A percentile compares a stretch with the other conserved stretches of the same genome.
Conservation (phyloP, 2,113 vertebrate genomes). For the Panthera leo region DNA sequence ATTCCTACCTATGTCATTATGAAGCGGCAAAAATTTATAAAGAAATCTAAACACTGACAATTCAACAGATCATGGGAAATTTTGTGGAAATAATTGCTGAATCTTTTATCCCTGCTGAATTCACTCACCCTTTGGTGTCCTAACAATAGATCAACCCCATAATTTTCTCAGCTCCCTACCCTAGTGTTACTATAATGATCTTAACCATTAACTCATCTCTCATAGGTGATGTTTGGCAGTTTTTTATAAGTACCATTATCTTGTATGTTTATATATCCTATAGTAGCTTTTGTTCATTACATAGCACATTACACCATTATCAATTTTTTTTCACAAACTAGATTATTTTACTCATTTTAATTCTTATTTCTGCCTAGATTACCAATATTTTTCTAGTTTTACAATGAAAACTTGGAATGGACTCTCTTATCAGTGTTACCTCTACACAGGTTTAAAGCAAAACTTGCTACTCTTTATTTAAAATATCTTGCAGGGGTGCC, state of each 20-base stretch:
- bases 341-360: neutral
- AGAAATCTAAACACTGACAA: neutral
- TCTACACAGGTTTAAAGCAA: neutral
- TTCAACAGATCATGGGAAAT: neutral
- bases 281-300: neutral
- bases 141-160: neutral
- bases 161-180: neutral
- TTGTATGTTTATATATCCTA: neutral
- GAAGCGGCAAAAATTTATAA: neutral
- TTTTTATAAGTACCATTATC: neutral
- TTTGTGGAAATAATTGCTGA: neutral
- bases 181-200: neutral
- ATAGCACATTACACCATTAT: neutral
- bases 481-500: neutral
- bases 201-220: neutral
- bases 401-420: neutral
- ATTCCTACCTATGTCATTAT: neutral
- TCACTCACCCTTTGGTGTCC: neutral
- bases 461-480: neutral
- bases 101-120: neutral
- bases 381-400: neutral
- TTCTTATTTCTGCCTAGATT: neutral
- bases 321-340: neutral
- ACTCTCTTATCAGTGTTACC: neutral
- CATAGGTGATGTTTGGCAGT: neutral